Conservation (phyloP, 2,113 vertebrate genomes). For the Ctenomys sociabilis region DNA sequence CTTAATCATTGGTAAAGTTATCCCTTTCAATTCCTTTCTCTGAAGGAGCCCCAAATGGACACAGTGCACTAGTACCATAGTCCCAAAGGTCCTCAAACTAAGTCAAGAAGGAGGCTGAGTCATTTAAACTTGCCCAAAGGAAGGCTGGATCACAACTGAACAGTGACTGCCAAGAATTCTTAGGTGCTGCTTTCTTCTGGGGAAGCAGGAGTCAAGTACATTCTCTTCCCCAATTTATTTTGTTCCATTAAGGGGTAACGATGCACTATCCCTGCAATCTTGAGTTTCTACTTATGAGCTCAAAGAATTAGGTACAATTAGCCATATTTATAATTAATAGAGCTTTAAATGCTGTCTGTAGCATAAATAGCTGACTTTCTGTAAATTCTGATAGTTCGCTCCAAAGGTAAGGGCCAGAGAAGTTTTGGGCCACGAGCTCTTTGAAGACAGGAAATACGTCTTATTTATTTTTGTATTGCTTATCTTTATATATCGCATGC, state of each 20-base stretch:
- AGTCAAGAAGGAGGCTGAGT: not conserved
- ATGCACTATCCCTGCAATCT: not conserved
- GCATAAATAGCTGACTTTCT: not conserved
- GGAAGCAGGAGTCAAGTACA: not conserved
- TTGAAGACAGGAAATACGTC: not conserved
- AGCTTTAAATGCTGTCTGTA: not conserved
- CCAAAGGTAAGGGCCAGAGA: not conserved
- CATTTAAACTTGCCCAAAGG: not conserved
- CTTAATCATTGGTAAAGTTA: conserved; percentile 9
- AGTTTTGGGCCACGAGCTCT: not conserved
- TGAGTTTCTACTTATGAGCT: conserved; percentile 41
- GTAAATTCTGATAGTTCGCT: not conserved
- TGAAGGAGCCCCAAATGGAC: not conserved
- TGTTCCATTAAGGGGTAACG: not conserved
- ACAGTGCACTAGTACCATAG: not conserved
- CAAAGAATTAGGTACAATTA: not conserved
- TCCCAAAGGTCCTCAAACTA: conserved; percentile 24
- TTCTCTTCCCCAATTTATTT: not conserved
- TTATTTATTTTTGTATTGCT: not conserved
- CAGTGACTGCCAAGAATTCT: not conserved
- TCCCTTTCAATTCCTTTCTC: conserved; percentile 20
- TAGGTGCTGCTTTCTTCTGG: not conserved
- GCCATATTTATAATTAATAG: not conserved
- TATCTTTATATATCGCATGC: not conserved
- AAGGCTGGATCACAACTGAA: not conserved